phyloP scores from a whole-genome alignment of 1,140 invertebrate genomes.

The Tetraneura akinire region DNA sequence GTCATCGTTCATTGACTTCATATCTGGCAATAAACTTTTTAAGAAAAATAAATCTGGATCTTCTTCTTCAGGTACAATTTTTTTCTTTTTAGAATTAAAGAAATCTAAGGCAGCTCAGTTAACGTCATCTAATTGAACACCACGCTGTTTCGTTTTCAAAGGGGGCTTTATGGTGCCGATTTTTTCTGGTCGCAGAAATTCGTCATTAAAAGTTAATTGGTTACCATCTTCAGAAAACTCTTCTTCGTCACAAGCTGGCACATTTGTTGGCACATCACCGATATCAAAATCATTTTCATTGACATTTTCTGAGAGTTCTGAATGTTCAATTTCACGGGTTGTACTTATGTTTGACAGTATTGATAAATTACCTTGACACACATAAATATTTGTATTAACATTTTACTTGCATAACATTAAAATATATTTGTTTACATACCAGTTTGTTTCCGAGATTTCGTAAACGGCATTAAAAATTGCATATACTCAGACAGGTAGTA shows the following conservation, averaged over 20 bases:
- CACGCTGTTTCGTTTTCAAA: too few species aligned
- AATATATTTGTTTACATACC: neutral
- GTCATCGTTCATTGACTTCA: neutral
- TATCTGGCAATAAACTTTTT: neutral
- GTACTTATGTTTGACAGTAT: too few species aligned
- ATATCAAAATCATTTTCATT: neutral
- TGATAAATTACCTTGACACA: neutral
- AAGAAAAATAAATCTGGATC: neutral
- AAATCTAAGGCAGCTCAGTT: neutral
- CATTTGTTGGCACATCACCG: too few species aligned
- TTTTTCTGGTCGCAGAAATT: neutral
- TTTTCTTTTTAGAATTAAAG: neutral
- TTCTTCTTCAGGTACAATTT: neutral
- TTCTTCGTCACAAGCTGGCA: neutral
- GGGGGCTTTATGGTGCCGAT: too few species aligned
- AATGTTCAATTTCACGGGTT: too few species aligned
- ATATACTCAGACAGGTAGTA: conserved; percentile 39
- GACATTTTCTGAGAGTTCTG: neutral
- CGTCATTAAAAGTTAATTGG: neutral
- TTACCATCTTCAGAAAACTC: neutral
- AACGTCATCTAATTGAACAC: neutral
- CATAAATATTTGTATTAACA: neutral
- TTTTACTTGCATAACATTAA: neutral
- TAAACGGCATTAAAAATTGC: conserved; percentile 35
- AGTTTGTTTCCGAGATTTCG: conserved; percentile 13